A percentile compares a stretch with the other conserved stretches of the same genome.
These are phyloP conservation scores for Galaxias olidus DNA, from an alignment of 2,797 vertebrate species.

Conservation along the genomic window DNA sequence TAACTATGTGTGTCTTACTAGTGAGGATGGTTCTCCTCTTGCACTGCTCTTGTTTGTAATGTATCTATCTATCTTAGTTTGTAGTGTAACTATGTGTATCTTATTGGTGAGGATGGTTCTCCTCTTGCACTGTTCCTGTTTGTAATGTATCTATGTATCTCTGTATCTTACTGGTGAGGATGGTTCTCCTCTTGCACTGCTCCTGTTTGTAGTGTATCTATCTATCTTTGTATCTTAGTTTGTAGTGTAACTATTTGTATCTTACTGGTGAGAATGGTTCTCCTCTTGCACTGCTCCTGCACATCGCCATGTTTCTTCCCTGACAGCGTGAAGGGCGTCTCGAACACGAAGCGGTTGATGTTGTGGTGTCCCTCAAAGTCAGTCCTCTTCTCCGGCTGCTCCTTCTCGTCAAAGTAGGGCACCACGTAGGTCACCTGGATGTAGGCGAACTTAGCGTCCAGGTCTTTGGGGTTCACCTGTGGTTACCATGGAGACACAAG, in stretches of 20 bases:
- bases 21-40: neutral
- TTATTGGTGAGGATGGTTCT: neutral
- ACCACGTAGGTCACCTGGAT: constrained; percentile 97
- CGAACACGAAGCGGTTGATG: constrained; percentile 94
- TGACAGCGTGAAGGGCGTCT: constrained; percentile 94
- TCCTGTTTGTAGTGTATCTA: neutral
- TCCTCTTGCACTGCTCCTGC: constrained; percentile 96
- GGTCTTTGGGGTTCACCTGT: constrained; percentile 96
- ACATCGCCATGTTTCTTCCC: constrained; percentile 96
- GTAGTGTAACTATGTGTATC: neutral
- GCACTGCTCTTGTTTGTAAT: neutral
- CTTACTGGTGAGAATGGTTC: constrained; percentile 91
- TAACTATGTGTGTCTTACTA: neutral
- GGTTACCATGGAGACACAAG: too few relatives aligned
- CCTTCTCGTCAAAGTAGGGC: constrained; percentile 95
- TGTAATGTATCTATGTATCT: too few relatives aligned
- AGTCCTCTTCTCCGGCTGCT: constrained; percentile 89
- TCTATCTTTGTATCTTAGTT: too few relatives aligned
- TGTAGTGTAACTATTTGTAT: neutral
- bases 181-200: neutral
- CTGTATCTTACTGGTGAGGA: neutral
- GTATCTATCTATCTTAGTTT: too few relatives aligned
- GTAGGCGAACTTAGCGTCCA: constrained; percentile 94
- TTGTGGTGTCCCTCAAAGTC: constrained; percentile 98
- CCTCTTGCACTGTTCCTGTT: neutral